Evolutionary conservation across 2,888 invertebrate genomes (phyloP), one percentile per base, ranked within the genome.

Genomic region (Sarcophaga rosellei): DNA sequence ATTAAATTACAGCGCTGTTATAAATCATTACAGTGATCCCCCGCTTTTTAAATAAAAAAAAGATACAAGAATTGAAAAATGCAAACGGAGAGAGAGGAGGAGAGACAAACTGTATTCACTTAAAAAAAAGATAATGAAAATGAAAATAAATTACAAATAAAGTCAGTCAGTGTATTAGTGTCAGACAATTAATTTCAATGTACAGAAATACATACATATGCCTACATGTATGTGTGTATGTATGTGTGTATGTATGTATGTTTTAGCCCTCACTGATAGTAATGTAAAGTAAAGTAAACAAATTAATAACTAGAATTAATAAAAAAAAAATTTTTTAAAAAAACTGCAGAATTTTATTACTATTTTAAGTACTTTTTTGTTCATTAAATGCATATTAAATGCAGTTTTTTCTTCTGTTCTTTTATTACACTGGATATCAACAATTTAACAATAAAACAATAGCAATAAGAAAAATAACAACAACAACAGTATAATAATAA

Each of bases 1-100:
- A 65, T 45, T 65, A 57, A 23, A 66, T 66, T 59, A 62, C 17
- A 12, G 15, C 17, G 35, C 59, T 57, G 23, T 23, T 45, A 80
- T 73, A 59, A 80, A 80, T 80, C 72, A 80, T 73, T 80, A 15
- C 4, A 65, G 63, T 65, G 79, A 79, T 72, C 79, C 72, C 79
- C 72, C 65, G 72, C 79, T 72, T 79, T 72, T 79, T 23, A 23
- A 72, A 45, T 1, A 53, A n/a, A 12, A 11, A 47, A 45, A 10
- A 62, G 1, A 17, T 21, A 53, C 53, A 59, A 66, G 17, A 45
- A 76, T 45, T 15, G 35, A 57, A n/a, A 70, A 45, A 25, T 12
- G 17, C 4, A 17, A 17, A 17, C 17, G 1, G 5, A 53, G 4
- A 53, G 53, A 53, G 53, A 15, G 53, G 53, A 47, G 47, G 47